These are phyloP conservation scores for Oryzias celebensis DNA, from an alignment of 2,113 vertebrate genomes.

Conservation along the genomic window DNA sequence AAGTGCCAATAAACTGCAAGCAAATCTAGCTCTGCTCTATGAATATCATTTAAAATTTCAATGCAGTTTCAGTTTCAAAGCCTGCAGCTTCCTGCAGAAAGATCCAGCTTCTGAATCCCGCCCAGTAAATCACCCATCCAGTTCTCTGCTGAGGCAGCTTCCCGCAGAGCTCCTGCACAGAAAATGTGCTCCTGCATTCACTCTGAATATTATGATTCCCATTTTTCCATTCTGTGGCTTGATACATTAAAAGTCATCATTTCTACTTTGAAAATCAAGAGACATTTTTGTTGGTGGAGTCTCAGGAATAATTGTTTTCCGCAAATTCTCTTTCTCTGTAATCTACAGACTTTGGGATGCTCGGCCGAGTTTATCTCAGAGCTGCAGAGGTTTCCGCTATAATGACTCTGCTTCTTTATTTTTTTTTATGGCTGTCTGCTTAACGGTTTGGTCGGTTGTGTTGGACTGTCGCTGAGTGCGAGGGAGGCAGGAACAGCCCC, in stretches of 20 bases:
- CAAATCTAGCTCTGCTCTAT: slow-evolving; percentile 2
- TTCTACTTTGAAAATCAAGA: slow-evolving; percentile 4
- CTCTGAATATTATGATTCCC: slow-evolving; percentile 27
- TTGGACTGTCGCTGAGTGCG: slow-evolving; percentile 2
- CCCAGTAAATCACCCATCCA: slow-evolving; percentile 25
- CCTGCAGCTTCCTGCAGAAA: slow-evolving; percentile 1
- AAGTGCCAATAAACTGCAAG: slow-evolving; percentile 17
- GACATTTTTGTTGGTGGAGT: slow-evolving; percentile 20
- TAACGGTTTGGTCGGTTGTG: slow-evolving; percentile 3
- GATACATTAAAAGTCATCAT: slow-evolving; percentile 28
- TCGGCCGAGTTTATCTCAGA: slow-evolving; percentile 41
- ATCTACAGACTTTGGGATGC: slow-evolving; percentile 17
- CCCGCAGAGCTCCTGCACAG: slow-evolving; percentile 14
- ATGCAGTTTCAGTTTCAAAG: slow-evolving; percentile 13
- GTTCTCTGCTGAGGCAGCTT: slow-evolving; percentile 11
- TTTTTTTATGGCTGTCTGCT: slow-evolving; percentile 3
- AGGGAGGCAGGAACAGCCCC: not conserved
- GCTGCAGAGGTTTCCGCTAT: slow-evolving; percentile 37
- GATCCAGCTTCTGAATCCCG: slow-evolving; percentile 6
- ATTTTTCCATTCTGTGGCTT: slow-evolving; percentile 18
- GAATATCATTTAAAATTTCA: slow-evolving; percentile 15
- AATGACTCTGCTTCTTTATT: slow-evolving; percentile 18
- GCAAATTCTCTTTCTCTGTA: slow-evolving; percentile 8
- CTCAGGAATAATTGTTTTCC: slow-evolving; percentile 30
- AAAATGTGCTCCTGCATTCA: slow-evolving; percentile 22